Base-by-base conservation (phyloP, 2,797 vertebrate species). In the Rhinogobio ventralis region DNA sequence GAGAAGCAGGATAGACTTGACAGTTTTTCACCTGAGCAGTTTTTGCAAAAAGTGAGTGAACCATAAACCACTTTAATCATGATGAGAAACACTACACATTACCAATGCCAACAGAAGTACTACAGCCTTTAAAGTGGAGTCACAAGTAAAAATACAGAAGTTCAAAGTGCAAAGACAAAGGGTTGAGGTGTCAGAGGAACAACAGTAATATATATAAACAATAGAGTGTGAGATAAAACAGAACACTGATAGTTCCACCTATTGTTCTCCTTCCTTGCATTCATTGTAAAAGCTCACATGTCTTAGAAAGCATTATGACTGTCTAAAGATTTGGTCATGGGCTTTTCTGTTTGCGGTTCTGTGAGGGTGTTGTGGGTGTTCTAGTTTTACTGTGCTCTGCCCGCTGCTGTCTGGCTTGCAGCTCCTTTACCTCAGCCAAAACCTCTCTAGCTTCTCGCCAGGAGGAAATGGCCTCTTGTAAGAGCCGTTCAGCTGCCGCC, bases 361-460 rank as follows among this genome's bases (percentile, higher is more conserved):
- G 46, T 77, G 76, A 83, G 33, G 67, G 81, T 46, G 39, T 73
- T 39, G 67, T 68, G 23, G 46, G 30, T 66, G 20, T 25, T 53
- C 66, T 79, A n/a, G 75, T 66, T 51, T 82, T 68, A 67, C 42
- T 81, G 15, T 84, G 85, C 45, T 85, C 85, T 71, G 66, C 81
- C 53, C 17, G 85, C 67, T 74, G 84, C 66, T 89, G 88, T 79
- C 85, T 83, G 33, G 85, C 86, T 91, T 98, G 96, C 90, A 99
- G 93, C 93, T 98, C 97, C 83, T 94, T 95, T 87, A 99, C 96
- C 88, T 99, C 97, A 94, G 97, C 96, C 91, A 99, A 93, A 84
- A 99, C 97, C 85, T 96, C 94, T 93, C 96, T 96, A 0, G 98
- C 98, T 89, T 99, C 97, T 91, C 95, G 97, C 98, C 98, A 99